phyloP scores from a whole-genome alignment of 2,113 vertebrate species.

The Emberiza fucata region DNA sequence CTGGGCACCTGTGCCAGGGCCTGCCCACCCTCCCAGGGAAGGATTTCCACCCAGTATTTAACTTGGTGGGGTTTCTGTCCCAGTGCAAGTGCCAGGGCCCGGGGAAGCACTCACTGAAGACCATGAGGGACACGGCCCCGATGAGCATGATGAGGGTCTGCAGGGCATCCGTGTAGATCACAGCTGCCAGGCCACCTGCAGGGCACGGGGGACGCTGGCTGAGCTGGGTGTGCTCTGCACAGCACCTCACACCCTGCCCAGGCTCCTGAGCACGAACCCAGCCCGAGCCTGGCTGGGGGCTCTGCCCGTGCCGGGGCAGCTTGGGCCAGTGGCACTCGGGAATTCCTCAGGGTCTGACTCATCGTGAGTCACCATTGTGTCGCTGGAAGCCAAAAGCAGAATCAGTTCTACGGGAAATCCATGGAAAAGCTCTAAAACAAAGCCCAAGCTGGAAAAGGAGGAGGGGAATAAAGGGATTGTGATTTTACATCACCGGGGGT shows the following conservation, averaged over 20 bases:
- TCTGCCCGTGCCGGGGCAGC: fast-evolving
- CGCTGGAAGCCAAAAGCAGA: neutral
- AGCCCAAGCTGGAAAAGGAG: neutral
- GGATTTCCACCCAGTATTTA: neutral
- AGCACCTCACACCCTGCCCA: neutral
- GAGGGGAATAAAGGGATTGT: neutral
- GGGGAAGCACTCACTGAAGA: slow-evolving; percentile 79
- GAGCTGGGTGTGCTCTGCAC: fast-evolving
- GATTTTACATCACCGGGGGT: neutral
- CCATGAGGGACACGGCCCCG: slow-evolving; percentile 87
- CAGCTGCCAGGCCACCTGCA: slow-evolving; percentile 92
- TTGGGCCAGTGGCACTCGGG: neutral
- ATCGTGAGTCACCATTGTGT: neutral
- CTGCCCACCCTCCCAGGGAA: neutral
- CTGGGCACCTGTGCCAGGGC: neutral
- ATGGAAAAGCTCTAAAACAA: slow-evolving; percentile 1
- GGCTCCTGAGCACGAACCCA: fast-evolving
- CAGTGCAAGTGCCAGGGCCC: neutral
- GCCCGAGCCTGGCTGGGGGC: neutral
- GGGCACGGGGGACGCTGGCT: neutral
- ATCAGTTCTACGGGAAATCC: neutral
- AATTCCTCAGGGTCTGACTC: neutral
- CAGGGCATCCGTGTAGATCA: slow-evolving; percentile 94
- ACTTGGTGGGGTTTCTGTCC: neutral
- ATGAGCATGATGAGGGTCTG: slow-evolving; percentile 92